Base-by-base conservation (phyloP, 2,113 vertebrate genomes). In the Pampusana beccarii region DNA sequence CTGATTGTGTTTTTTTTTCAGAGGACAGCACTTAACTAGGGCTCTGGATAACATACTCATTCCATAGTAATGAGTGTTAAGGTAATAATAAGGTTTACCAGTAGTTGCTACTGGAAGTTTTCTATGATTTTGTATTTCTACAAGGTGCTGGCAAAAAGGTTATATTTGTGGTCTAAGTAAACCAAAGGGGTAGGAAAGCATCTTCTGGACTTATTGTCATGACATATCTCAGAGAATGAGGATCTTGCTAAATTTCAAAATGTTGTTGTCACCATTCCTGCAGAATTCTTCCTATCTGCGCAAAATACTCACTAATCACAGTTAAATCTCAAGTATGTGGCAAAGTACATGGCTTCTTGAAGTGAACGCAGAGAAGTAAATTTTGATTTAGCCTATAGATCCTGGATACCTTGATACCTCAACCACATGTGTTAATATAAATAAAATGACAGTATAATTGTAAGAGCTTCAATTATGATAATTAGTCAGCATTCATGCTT, bases 401-500 rank as follows among this genome's bases (percentile, higher is more conserved):
- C 36, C 24, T 51, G 26, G n/a, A 62, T 67, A 90, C 24, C 18
- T 62, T 71, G 21, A 40, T 91, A 78, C 7, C 56, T 80, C 3
- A 3, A 71, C 60, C 56, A 95, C 80, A 94, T 17, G 25, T 50
- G 16, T 50, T 88, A 67, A 77, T 82, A 88, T 67, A 75, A 96
- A 92, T 82, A 16, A 95, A 84, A 73, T 62, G 25, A 81, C 70
- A 89, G 38, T 13, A 58, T 89, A 94, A 96, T 50, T 93, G 34
- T 64, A 89, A 67, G 67, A 89, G 12, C 23, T 87, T 92, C 65
- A 85, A 58, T 93, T 94, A 92, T 77, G 51, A 62, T 94, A 93
- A 94, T 95, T 84, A 96, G 83, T 57, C 19, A 64, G 21, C 33
- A 91, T 89, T 94, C 71, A 38, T 69, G 64, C 56, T 91, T 92